phyloP scores from a whole-genome alignment of 2,113 vertebrate species.

The Pachypanchax playfairii region DNA sequence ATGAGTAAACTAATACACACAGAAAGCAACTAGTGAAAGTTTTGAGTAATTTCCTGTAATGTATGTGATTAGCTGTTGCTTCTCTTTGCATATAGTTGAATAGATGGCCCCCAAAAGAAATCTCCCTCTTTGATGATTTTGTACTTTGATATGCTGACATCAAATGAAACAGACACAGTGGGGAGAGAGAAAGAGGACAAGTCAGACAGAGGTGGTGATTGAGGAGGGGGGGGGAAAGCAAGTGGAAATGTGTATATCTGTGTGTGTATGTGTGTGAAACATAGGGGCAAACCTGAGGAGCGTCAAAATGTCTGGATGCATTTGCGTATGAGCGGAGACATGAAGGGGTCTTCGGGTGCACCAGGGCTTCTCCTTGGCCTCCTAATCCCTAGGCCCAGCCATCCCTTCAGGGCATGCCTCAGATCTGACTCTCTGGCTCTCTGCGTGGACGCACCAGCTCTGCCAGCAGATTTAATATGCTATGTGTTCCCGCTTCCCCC shows the following conservation, averaged over 20 bases:
- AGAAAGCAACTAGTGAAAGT: constrained; percentile 21
- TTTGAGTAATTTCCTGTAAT: constrained; percentile 58
- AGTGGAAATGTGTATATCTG: constrained; percentile 32
- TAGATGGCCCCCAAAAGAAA: constrained; percentile 87
- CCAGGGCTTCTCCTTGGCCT: constrained; percentile 90
- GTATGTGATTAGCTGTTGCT: constrained; percentile 83
- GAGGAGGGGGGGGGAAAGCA: constrained; percentile 31
- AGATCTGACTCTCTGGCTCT: constrained; percentile 94
- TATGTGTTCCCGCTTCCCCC: constrained; percentile 91
- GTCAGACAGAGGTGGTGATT: constrained; percentile 64
- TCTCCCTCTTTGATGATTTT: constrained; percentile 94
- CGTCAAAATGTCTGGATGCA: constrained; percentile 92
- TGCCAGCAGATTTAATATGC: constrained; percentile 98
- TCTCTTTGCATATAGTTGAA: constrained; percentile 85
- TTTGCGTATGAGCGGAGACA: constrained; percentile 96
- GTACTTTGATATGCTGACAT: constrained; percentile 99
- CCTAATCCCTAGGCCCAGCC: constrained; percentile 98
- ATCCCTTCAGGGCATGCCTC: constrained; percentile 99
- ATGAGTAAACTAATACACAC: too few relatives aligned
- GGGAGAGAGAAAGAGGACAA: constrained; percentile 65
- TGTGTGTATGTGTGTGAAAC: constrained; percentile 75
- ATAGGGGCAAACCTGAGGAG: constrained; percentile 84
- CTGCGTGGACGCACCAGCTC: constrained; percentile 75
- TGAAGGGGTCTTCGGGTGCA: constrained; percentile 86
- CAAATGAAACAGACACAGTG: constrained; percentile 82